Conservation (phyloP, 2,797 vertebrate species). For the Artibeus jamaicensis region DNA sequence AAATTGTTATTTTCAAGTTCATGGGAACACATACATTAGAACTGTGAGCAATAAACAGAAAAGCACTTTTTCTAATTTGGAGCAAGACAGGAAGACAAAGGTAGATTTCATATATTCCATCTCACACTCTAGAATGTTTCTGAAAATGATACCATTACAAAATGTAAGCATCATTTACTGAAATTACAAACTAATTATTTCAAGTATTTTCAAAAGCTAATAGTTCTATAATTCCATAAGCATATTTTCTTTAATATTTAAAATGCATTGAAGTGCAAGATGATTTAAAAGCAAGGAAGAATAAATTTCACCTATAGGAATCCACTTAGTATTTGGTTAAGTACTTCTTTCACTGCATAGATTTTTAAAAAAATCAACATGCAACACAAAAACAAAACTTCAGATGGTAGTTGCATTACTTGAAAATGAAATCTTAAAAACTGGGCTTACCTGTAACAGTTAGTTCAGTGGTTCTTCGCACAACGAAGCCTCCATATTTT, state of each 20-base stretch:
- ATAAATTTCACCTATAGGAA: constrained; percentile 44
- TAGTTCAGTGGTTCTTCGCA: constrained; percentile 95
- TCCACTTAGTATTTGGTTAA: constrained; percentile 34
- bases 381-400: constrained; percentile 49
- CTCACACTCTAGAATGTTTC: constrained; percentile 24
- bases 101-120: constrained; percentile 7
- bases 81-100: neutral
- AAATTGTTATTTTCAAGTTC: constrained; percentile 11
- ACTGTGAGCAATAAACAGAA: neutral
- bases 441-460: constrained; percentile 92
- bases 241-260: constrained; percentile 54
- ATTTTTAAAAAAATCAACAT: constrained; percentile 62
- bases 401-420: constrained; percentile 71
- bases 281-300: constrained; percentile 26
- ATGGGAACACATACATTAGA: neutral
- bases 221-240: constrained; percentile 49
- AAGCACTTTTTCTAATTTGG: neutral
- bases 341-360: constrained; percentile 47
- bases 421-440: constrained; percentile 32
- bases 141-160: constrained; percentile 32
- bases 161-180: constrained; percentile 42
- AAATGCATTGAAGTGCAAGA: constrained; percentile 39
- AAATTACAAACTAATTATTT: constrained; percentile 59
- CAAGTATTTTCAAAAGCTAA: constrained; percentile 58
- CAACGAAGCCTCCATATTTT: constrained; percentile 93